These are phyloP conservation scores for Phalacrocorax pelagicus DNA, from an alignment of 2,113 vertebrate species.

Conservation along the genomic window DNA sequence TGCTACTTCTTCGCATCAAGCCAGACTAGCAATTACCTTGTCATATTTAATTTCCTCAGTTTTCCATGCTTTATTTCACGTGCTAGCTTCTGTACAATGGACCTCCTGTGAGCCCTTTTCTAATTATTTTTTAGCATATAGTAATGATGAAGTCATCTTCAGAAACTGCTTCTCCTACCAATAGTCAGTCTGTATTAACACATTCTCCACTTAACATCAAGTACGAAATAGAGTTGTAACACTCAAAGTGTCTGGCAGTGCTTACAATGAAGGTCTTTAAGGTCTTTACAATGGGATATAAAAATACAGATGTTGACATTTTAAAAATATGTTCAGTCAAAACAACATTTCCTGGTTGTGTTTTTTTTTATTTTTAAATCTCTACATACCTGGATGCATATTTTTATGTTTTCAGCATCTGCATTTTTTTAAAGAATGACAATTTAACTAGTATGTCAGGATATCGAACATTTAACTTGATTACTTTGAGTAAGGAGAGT, in stretches of 20 bases:
- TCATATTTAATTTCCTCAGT: not conserved
- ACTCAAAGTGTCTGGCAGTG: not conserved
- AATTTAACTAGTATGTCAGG: not conserved
- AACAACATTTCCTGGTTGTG: not conserved
- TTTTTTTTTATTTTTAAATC: not conserved
- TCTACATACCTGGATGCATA: not conserved
- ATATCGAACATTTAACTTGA: not conserved
- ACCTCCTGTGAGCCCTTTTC: not conserved
- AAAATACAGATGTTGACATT: not conserved
- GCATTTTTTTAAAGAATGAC: not conserved
- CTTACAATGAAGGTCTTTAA: not conserved
- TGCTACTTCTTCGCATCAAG: not conserved
- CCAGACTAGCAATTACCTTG: not conserved
- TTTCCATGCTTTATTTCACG: slow-evolving; percentile 6
- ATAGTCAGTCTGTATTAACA: not conserved
- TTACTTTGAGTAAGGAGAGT: not conserved
- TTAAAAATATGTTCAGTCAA: not conserved
- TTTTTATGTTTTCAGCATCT: not conserved
- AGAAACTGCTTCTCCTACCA: not conserved
- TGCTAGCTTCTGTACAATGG: not conserved
- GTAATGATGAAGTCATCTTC: not conserved
- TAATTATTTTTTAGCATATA: slow-evolving; percentile 9
- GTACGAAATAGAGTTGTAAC: not conserved
- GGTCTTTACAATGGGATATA: not conserved
- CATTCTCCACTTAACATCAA: not conserved